Evolutionary conservation across 2,888 invertebrate genomes (phyloP).

Genomic region (Agrochola litura): DNA sequence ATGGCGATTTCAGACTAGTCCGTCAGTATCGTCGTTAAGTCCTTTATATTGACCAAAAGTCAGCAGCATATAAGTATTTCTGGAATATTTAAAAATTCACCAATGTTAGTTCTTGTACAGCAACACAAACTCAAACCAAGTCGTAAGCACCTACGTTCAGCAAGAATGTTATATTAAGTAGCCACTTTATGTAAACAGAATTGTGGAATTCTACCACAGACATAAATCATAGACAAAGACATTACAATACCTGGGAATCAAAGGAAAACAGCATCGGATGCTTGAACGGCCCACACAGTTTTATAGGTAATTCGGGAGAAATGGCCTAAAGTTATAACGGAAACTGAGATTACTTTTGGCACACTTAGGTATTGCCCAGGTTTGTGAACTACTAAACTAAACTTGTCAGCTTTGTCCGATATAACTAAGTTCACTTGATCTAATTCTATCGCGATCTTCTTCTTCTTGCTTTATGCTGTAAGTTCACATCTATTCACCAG

Average conservation of each 20-base stretch:
- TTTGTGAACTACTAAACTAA: neutral
- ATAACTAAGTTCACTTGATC: neutral
- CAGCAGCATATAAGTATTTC: neutral
- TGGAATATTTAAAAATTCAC: neutral
- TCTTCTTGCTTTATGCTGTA: neutral
- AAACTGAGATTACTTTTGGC: slow-evolving; percentile 20
- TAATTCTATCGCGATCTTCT: neutral
- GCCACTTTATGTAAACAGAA: slow-evolving; percentile 39
- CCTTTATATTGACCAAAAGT: neutral
- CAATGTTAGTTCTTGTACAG: neutral
- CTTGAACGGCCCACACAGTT: slow-evolving; percentile 2
- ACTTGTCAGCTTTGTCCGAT: neutral
- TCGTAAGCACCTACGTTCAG: slow-evolving; percentile 46
- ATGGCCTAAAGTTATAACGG: slow-evolving; percentile 11
- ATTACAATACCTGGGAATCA: slow-evolving; percentile 37
- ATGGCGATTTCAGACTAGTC: neutral
- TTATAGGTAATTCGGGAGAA: slow-evolving; percentile 46
- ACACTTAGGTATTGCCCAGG: neutral
- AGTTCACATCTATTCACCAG: neutral
- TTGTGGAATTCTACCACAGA: slow-evolving; percentile 37
- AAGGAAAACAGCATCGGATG: slow-evolving; percentile 31
- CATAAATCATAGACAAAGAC: slow-evolving; percentile 50
- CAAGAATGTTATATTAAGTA: slow-evolving; percentile 49
- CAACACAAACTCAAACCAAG: slow-evolving; percentile 15
- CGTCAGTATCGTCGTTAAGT: neutral